Conservation (phyloP, 2,797 vertebrate genomes). For the Poeciliopsis presidionis region DNA sequence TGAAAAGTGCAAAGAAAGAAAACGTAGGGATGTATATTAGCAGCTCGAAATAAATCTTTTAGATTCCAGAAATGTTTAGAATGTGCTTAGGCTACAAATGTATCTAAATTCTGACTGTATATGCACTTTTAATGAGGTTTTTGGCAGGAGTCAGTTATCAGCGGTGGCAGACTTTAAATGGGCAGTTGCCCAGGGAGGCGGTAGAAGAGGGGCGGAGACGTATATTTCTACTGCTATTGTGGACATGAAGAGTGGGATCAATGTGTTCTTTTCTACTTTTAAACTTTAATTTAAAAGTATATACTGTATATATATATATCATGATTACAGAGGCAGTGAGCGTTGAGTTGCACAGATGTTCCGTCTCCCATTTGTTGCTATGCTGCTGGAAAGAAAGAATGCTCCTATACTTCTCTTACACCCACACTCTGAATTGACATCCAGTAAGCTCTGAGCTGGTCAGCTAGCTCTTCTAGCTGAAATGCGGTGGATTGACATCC, state of each 20-base stretch:
- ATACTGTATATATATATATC: neutral
- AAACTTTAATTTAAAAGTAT: no score
- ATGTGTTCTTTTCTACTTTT: no score
- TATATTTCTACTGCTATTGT: no score
- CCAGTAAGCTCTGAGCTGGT: neutral
- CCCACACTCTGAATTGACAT: neutral
- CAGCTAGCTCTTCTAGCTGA: neutral
- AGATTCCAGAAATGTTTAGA: neutral
- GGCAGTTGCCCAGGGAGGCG: neutral
- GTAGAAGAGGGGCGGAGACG: neutral
- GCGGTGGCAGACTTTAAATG: neutral
- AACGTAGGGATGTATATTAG: neutral
- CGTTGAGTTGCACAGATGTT: neutral
- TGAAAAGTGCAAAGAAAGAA: neutral
- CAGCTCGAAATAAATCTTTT: neutral
- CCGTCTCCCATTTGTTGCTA: neutral
- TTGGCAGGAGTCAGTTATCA: neutral
- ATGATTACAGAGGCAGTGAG: neutral
- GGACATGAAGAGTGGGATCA: no score
- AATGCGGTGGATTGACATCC: neutral
- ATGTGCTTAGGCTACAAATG: neutral
- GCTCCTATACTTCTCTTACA: neutral
- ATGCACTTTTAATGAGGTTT: neutral
- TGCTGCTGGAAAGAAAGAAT: neutral
- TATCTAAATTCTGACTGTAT: neutral